These are phyloP conservation scores for Pseudopleuronectes americanus DNA, from an alignment of 2,797 vertebrate genomes.

Conservation along the genomic window DNA sequence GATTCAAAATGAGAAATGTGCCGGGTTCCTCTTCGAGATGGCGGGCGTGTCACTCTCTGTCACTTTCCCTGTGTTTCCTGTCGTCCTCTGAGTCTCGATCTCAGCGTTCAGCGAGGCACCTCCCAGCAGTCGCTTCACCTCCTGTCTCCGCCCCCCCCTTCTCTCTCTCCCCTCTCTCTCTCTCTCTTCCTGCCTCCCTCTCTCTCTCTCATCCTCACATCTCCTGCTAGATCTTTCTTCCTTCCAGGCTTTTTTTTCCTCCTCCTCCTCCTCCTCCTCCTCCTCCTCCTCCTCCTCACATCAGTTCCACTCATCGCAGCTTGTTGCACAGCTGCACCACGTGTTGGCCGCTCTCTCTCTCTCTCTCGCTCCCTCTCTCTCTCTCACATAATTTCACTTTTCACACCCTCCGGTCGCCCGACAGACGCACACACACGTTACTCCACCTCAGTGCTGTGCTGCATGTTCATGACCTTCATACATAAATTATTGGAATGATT, in stretches of 20 bases:
- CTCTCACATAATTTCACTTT: neutral
- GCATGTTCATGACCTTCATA: neutral
- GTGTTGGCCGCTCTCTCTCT: conserved; percentile 28
- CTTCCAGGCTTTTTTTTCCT: conserved; percentile 40
- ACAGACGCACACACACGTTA: conserved; percentile 41
- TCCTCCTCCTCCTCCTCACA: conserved; percentile 39
- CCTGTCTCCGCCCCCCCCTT: conserved; percentile 35
- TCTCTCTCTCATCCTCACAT: conserved; percentile 31
- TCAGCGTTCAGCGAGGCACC: conserved; percentile 37
- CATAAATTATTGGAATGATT: neutral
- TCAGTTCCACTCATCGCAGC: conserved; percentile 55
- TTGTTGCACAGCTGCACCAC: conserved; percentile 60
- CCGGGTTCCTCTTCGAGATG: conserved; percentile 8
- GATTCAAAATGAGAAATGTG: neutral
- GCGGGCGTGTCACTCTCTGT: conserved; percentile 33
- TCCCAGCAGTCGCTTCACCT: conserved; percentile 42
- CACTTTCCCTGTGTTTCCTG: conserved; percentile 48
- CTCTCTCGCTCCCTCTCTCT: conserved; percentile 1
- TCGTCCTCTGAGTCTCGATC: conserved; percentile 41
- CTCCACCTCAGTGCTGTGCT: conserved; percentile 1
- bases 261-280: conserved; percentile 38
- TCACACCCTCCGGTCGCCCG: conserved; percentile 23
- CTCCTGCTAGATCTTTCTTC: conserved; percentile 48
- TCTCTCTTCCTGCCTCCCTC: conserved; percentile 10
- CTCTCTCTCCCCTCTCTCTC: conserved; percentile 23